Conservation (phyloP, 2,113 vertebrate genomes). For the Pachycephala philippinensis region DNA sequence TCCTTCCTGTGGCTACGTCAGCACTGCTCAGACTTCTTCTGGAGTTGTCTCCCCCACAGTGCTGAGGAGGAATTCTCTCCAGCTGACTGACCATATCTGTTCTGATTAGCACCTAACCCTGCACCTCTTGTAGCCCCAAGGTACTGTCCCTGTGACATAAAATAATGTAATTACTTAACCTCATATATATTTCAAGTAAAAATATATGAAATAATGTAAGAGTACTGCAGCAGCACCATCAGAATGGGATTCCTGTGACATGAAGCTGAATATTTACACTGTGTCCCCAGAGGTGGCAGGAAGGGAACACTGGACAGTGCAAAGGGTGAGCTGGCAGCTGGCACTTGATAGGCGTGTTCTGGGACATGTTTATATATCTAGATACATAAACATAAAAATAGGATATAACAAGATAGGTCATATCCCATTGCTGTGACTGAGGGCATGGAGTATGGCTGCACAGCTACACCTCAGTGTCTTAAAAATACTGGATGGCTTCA, state of each 20-base stretch:
- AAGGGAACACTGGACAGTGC: neutral
- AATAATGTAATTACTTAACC: neutral
- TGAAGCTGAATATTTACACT: neutral
- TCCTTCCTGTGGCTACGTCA: neutral
- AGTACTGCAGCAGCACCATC: neutral
- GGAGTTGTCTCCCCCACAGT: neutral
- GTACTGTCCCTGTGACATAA: neutral
- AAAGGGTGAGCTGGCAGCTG: neutral
- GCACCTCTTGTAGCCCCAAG: neutral
- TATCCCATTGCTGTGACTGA: rapidly evolving
- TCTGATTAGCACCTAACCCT: neutral
- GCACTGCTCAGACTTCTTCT: neutral
- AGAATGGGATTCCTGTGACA: neutral
- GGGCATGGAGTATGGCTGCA: neutral
- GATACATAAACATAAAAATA: neutral
- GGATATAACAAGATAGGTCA: neutral
- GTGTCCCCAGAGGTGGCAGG: neutral
- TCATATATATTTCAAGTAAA: neutral
- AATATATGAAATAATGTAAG: neutral
- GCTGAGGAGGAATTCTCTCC: neutral
- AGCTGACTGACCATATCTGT: neutral
- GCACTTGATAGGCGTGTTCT: neutral
- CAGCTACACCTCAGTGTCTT: neutral
- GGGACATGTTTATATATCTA: neutral
- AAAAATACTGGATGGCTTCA: neutral